Evolutionary conservation across 23 tunicate genomes (phyloP).

Genomic region (Diplosoma virens): DNA sequence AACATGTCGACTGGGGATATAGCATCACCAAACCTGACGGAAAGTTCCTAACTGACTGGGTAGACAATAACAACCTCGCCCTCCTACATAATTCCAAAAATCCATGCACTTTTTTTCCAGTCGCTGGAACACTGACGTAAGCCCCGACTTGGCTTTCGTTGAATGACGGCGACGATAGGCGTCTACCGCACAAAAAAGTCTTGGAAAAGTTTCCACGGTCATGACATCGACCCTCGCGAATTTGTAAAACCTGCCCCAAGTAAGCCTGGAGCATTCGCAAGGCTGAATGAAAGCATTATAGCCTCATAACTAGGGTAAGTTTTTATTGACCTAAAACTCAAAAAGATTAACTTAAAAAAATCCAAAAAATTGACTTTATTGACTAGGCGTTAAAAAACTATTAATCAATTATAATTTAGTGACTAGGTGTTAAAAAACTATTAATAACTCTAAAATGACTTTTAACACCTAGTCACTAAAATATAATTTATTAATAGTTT

Average conservation of each 20-base stretch:
- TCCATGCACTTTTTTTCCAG: background rate
- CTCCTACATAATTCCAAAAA: background rate
- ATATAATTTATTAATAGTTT: too few relatives aligned
- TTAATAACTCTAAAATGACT: too few relatives aligned
- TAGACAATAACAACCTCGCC: background rate
- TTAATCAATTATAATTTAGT: too few relatives aligned
- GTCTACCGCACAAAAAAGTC: background rate
- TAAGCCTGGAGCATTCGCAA: background rate
- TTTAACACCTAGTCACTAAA: too few relatives aligned
- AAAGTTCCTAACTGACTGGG: background rate
- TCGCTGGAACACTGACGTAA: background rate
- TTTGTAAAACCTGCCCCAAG: background rate
- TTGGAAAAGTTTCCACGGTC: background rate
- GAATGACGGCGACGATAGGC: background rate
- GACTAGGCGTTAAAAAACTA: too few relatives aligned
- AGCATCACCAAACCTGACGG: background rate
- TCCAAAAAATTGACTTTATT: too few relatives aligned
- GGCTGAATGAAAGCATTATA: background rate
- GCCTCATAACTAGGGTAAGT: background rate
- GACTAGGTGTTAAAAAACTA: too few relatives aligned
- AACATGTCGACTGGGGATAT: background rate
- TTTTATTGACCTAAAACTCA: too few relatives aligned
- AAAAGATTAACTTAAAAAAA: too few relatives aligned
- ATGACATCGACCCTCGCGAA: background rate
- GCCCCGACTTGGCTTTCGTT: background rate